Evolutionary conservation across 2,888 invertebrate species (phyloP).

Genomic region (Hyalella azteca): DNA sequence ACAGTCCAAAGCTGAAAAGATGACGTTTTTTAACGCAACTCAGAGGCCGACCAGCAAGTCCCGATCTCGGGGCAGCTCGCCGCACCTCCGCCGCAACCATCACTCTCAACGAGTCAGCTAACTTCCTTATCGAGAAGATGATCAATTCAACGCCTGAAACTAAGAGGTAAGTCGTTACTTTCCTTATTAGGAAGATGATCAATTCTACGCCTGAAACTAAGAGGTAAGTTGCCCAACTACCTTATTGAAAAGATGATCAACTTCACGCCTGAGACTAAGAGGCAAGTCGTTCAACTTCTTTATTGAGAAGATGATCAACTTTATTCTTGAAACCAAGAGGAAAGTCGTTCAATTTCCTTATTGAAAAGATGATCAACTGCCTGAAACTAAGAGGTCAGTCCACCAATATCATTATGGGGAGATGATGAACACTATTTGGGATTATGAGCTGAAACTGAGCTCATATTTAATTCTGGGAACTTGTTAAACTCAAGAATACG

Average conservation of each 20-base stretch:
- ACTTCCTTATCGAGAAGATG: constrained; percentile 58
- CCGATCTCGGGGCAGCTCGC: constrained; percentile 35
- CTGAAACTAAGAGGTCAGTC: too few species aligned
- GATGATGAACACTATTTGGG: too few species aligned
- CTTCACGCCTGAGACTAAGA: constrained; percentile 53
- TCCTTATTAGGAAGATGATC: constrained; percentile 58
- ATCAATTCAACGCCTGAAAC: constrained; percentile 55
- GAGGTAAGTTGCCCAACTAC: too few species aligned
- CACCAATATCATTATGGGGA: too few species aligned
- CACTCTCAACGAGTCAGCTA: constrained; percentile 55
- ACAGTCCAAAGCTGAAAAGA: not conserved
- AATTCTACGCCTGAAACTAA: constrained; percentile 52
- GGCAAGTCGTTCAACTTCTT: too few species aligned
- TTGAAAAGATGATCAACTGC: too few species aligned
- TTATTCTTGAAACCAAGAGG: too few species aligned
- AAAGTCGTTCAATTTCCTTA: too few species aligned
- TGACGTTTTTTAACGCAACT: not conserved
- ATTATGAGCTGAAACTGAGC: too few species aligned
- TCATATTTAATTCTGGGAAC: too few species aligned
- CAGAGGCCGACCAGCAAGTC: constrained; percentile 12
- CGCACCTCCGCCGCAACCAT: constrained; percentile 41
- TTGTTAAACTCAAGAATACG: too few species aligned
- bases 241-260: constrained; percentile 58
- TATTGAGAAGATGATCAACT: too few species aligned
- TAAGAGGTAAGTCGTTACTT: constrained; percentile 58